Percentiles rank a stretch among this genome's conserved stretches.
Conservation (phyloP, 2,888 invertebrate genomes). For the Linnaemya vulpina region DNA sequence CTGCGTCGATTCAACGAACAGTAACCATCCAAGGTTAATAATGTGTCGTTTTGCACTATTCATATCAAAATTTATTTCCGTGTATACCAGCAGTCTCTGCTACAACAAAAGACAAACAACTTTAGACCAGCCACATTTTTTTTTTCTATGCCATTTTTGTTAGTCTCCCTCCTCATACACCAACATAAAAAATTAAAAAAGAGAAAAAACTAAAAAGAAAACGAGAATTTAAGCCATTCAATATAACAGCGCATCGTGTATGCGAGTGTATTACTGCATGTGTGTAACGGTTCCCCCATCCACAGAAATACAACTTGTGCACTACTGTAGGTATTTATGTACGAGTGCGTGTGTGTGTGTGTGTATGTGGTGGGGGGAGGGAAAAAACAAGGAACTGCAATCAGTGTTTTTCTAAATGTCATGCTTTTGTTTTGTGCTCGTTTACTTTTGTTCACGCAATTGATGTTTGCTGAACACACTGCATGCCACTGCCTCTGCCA, state of each 20-base stretch:
- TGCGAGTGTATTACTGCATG: neutral
- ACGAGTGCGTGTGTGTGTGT: neutral
- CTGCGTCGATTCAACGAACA: too few species aligned
- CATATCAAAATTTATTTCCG: too few species aligned
- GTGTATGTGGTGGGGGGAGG: too few species aligned
- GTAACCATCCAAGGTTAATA: too few species aligned
- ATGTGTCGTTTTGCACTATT: too few species aligned
- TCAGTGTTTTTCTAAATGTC: constrained; percentile 47
- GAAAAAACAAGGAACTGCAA: constrained; percentile 32
- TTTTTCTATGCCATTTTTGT: neutral
- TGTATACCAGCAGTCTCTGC: too few species aligned
- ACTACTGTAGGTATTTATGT: neutral
- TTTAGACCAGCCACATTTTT: neutral
- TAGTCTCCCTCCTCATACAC: neutral
- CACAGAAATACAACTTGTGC: neutral
- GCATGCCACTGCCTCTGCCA: neutral
- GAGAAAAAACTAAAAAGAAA: neutral
- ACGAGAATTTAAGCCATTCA: constrained; percentile 1
- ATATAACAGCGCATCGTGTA: neutral
- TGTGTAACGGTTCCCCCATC: neutral
- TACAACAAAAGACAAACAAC: too few species aligned
- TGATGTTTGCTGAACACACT: constrained; percentile 6
- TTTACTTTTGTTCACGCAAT: constrained; percentile 26
- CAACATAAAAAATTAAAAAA: neutral
- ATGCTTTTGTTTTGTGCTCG: constrained; percentile 27